phyloP scores from a whole-genome alignment of 2,113 vertebrate species.

The Tricholaema leucomelas region DNA sequence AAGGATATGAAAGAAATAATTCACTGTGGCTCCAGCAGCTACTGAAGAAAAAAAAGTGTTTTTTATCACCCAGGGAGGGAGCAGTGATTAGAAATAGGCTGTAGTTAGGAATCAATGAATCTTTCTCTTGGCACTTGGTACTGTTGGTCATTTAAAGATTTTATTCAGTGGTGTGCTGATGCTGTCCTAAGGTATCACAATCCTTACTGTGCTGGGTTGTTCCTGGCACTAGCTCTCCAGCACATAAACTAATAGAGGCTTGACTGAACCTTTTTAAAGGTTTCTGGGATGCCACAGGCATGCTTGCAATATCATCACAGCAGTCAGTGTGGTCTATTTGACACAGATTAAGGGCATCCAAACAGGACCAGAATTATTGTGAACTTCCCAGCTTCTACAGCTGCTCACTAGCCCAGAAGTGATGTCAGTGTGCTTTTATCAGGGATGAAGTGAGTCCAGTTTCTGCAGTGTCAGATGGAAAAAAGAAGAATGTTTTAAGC shows the following conservation, averaged over 20 bases:
- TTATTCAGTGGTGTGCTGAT: not conserved
- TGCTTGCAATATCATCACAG: not conserved
- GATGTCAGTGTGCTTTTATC: not conserved
- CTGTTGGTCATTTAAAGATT: not conserved
- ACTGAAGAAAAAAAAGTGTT: conserved; percentile 28
- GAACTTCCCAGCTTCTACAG: not conserved
- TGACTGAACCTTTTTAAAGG: not conserved
- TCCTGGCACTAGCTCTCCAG: not conserved
- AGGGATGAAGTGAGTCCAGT: not conserved
- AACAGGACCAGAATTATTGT: not conserved
- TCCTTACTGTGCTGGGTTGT: not conserved
- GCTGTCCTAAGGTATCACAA: not conserved
- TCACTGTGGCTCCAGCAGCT: not conserved
- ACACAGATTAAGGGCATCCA: not conserved
- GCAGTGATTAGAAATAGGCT: not conserved
- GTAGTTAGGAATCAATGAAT: not conserved
- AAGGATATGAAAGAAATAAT: conserved; percentile 55
- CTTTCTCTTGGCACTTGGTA: not conserved
- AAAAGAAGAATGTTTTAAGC: not conserved
- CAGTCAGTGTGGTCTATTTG: not conserved
- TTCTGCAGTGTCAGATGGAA: not conserved
- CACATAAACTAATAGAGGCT: not conserved
- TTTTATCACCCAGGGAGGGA: not conserved
- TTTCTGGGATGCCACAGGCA: not conserved
- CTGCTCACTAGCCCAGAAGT: not conserved